These are phyloP conservation scores for Microplitis manilae DNA, from an alignment of 2,888 invertebrate species.

Conservation along the genomic window DNA sequence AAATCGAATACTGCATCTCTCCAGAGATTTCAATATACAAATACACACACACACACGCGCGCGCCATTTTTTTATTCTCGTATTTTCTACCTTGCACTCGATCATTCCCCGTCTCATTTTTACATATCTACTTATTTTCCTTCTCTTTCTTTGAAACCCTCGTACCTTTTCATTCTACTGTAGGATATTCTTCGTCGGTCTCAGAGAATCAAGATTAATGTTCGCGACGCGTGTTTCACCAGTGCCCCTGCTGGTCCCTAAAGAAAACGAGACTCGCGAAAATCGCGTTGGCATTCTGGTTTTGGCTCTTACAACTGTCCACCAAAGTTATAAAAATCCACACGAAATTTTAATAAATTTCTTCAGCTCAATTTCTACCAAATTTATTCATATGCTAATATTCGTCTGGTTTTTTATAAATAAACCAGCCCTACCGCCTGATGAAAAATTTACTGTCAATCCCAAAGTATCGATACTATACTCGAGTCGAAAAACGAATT, in stretches of 20 bases:
- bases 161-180: constrained; percentile 27
- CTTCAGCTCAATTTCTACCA: neutral
- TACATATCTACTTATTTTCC: constrained; percentile 20
- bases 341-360: constrained; percentile 8
- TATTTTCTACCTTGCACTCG: constrained; percentile 32
- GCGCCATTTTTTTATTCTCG: constrained; percentile 32
- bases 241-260: constrained; percentile 46
- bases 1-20: constrained; percentile 44
- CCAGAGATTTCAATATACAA: constrained; percentile 3
- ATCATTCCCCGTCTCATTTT: constrained; percentile 32
- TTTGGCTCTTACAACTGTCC: constrained; percentile 10
- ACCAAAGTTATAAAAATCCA: constrained; percentile 9
- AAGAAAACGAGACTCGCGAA: constrained; percentile 44
- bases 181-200: constrained; percentile 14
- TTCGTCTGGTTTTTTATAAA: neutral
- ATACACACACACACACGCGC: too few relatives aligned
- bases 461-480: neutral
- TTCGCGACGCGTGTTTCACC: constrained; percentile 56
- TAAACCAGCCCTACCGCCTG: neutral
- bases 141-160: constrained; percentile 10
- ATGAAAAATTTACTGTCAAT: neutral
- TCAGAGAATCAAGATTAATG: constrained; percentile 64
- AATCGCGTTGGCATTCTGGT: constrained; percentile 34
- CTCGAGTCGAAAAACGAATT: too few relatives aligned
- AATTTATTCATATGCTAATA: neutral